Evolutionary conservation across 53 echinoderm and acorn worm genomes (phyloP), one percentile per base, ranked within the genome.

Genomic region (Holothuria leucospilota): DNA sequence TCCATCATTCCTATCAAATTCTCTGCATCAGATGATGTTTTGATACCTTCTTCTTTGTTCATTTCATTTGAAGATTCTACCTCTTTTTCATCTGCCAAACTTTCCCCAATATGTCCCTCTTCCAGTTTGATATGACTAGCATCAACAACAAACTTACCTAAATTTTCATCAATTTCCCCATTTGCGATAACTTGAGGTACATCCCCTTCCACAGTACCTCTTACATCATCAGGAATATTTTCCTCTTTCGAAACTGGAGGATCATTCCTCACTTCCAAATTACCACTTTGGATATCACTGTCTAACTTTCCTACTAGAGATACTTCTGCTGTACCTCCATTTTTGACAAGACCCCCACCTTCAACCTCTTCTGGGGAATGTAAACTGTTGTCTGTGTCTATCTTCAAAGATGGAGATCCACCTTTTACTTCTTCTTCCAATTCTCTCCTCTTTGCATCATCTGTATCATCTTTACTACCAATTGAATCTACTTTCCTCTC

Each of bases 1-100:
- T 72, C 72, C 72, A 72, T 72, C 49, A 72, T 23, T 23, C 72
- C 72, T 13, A 72, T 23, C 9, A 72, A 51, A 25, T 49, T 42
- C 13, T 49, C 75, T 7, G 16, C 80, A 59, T 60, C 80, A 28
- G 29, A 29, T 28, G 6, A 23, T 13, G 10, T 21, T 21, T 59
- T 60, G 24, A 26, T 5, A 67, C 21, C 24, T 18, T 18, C 67
- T 67, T 12, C 67, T 26, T 27, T 23, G 13, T 67, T 30, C 9
- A 56, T 56, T 5, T 24, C 52, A n/a, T 78, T 59, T 12, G 4
- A 6, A 20, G 13, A 51, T 27, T 24, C 8, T 12, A 20, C 51
- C 5, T n/a, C 72, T 72, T 39, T 39, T 18, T 13, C 20, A 68
- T 68, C 68, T 68, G 68, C 11, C 52, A 25, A 41, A 52, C 51